Evolutionary conservation across 2,113 vertebrate genomes (phyloP), one percentile per base, ranked within the genome.

Genomic region (Columbina picui): DNA sequence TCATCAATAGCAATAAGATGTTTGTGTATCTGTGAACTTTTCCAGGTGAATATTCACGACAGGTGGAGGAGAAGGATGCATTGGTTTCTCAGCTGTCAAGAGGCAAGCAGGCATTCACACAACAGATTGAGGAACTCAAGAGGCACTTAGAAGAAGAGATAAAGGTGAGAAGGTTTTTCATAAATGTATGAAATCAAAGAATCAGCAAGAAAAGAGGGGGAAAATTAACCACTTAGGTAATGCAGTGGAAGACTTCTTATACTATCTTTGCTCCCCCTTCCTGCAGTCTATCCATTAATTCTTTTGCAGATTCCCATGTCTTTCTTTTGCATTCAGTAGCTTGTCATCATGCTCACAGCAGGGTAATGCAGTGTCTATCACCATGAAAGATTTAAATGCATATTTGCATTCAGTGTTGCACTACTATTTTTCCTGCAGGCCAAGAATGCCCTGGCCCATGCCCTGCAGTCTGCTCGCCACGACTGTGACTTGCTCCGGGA

Each of bases 401-500:
- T 11, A 32, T 41, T 55, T 55, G 6, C 20, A 32, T 39, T 25
- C 36, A 16, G 18, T 41, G 36, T 71, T 27, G 14, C 20, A 70
- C 29, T 22, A 30, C 38, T 41, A 10, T 41, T 32, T 6, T 23
- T 16, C 15, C 26, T 20, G 4, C 64, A 99, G 99, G 98, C 98
- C 38, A 99, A 99, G 80, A 98, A 97, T 0, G 97, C 98, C 3
- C 96, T 99, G 93, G 99, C 98, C 30, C 99, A 99, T 0, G 98
- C 97, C 2, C 95, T 99, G 49, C 99, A 99, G 93, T 97, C 98
- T 0, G 97, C 99, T 39, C 98, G 98, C 43, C 98, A 99, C 0
- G 98, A 99, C 96, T 98, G 98, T 95, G 98, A 98, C 91, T 90
- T 99, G 63, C 97, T 99, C 8, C 73, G 97, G 64, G 99, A 99